These are phyloP conservation scores for Pygoscelis adeliae DNA, from an alignment of 2,113 vertebrate species.

Conservation along the genomic window DNA sequence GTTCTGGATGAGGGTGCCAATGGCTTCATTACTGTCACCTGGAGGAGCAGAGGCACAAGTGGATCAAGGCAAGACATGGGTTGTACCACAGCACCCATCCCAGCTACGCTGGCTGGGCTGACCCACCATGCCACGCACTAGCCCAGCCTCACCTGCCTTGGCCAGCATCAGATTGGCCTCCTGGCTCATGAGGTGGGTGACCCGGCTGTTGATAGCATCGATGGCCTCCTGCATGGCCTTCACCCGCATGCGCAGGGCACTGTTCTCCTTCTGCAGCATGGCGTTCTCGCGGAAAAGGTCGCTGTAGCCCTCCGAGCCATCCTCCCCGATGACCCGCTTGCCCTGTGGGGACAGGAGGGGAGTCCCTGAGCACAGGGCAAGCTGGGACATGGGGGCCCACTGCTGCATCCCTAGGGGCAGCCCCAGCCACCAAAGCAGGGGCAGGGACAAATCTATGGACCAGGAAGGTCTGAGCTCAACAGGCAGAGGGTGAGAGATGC, in stretches of 20 bases:
- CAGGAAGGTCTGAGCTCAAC: neutral
- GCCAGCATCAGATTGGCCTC: slow-evolving; percentile 89
- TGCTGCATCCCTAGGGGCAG: neutral
- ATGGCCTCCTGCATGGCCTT: slow-evolving; percentile 99
- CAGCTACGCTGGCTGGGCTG: neutral
- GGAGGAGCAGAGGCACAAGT: neutral
- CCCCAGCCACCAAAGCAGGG: neutral
- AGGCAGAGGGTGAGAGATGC: neutral
- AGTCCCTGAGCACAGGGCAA: neutral
- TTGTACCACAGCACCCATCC: accelerated
- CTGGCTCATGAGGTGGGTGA: slow-evolving; percentile 92
- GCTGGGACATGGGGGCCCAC: neutral
- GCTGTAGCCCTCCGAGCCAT: slow-evolving; percentile 87
- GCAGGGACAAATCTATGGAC: neutral
- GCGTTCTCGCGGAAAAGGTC: slow-evolving; percentile 91
- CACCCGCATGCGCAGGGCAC: slow-evolving; percentile 87
- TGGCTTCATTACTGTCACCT: slow-evolving; percentile 93
- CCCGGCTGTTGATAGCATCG: slow-evolving; percentile 89
- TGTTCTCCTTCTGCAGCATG: slow-evolving; percentile 93
- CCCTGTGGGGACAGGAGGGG: slow-evolving; percentile 74
- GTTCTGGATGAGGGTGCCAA: slow-evolving; percentile 91
- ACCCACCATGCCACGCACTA: accelerated
- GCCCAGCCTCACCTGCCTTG: slow-evolving; percentile 83
- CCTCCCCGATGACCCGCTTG: slow-evolving; percentile 89
- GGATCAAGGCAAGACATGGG: neutral